Evolutionary conservation across 2,797 vertebrate genomes (phyloP), one percentile per base, ranked within the genome.

Genomic region (Falco berigora): DNA sequence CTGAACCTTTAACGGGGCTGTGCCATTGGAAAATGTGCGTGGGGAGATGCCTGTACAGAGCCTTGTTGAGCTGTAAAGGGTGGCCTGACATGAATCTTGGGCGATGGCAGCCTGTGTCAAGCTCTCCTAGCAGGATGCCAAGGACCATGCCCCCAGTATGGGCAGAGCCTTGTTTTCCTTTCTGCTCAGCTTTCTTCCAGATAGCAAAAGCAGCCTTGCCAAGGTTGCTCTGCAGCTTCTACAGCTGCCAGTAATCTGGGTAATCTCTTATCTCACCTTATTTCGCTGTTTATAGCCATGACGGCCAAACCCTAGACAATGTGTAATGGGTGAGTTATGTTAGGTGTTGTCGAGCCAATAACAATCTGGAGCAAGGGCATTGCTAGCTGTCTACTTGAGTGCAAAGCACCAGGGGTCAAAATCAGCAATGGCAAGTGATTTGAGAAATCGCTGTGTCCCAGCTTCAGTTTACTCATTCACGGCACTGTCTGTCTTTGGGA

Each of bases 261-360:
- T 88, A 75, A 95, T 94, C 96, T 94, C 83, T 92, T 94, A 92
- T 95, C 86, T 95, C 7, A 6, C 89, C 66, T 95, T 93, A 88
- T 78, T 87, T 88, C 76, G 36, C 77, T 88, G 90, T 87, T 94
- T 84, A 85, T 85, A 94, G 77, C 73, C 71, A 64, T 50, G 92
- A 93, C 83, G 94, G 90, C 71, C 16, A 9, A 86, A 77, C 42
- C 40, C 75, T 61, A 94, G 88, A 94, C 94, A 84, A 92, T 78
- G 80, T 94, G 93, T 95, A 96, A 96, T 96, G 86, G 67, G 59
- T 95, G 93, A 96, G 94, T 95, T 97, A 91, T 90, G 93, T 66
- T 86, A 68, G 56, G 79, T 2, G 2, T 17, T 1, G 10, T 74
- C 0, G 8, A 86, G 85, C 93, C 94, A 95, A 80, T 34, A 76